A percentile compares a stretch with the other conserved stretches of the same genome.
These are phyloP conservation scores for Pyrochroa serraticornis DNA, from an alignment of 2,888 invertebrate species.

Conservation along the genomic window DNA sequence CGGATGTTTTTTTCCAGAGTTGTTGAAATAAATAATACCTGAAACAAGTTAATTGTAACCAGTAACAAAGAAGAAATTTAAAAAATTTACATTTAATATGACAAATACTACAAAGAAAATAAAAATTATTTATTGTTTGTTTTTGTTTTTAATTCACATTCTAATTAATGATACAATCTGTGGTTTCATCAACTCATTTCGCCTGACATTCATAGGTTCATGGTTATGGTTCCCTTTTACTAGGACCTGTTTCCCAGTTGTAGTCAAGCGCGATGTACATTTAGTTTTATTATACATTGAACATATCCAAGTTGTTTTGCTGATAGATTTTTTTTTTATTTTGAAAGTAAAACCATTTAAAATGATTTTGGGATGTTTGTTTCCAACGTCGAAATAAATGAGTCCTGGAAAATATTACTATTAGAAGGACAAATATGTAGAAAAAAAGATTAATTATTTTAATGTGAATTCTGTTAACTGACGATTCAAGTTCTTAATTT, in stretches of 20 bases:
- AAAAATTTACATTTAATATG: background rate
- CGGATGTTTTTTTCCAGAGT: slow-evolving; percentile 33
- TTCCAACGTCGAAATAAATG: slow-evolving; percentile 34
- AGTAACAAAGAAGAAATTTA: background rate
- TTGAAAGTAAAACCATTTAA: slow-evolving; percentile 34
- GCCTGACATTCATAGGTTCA: background rate
- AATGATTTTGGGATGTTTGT: slow-evolving; percentile 40
- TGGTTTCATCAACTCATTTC: too few species aligned
- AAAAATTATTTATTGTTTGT: slow-evolving; percentile 3
- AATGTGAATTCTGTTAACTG: too few species aligned
- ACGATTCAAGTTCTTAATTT: too few species aligned
- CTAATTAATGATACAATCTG: background rate
- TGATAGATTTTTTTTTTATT: slow-evolving; percentile 29
- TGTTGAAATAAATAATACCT: slow-evolving; percentile 29
- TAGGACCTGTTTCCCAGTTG: slow-evolving; percentile 28
- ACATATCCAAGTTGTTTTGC: slow-evolving; percentile 41
- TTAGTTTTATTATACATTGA: slow-evolving; percentile 31
- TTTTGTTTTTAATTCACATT: background rate
- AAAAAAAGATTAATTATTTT: too few species aligned
- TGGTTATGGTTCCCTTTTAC: slow-evolving; percentile 16
- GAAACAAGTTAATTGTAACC: slow-evolving; percentile 2
- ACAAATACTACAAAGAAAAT: background rate
- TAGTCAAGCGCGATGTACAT: slow-evolving; percentile 30
- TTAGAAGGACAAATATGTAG: too few species aligned
- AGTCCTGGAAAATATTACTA: slow-evolving; percentile 30